Percentiles rank a stretch among this genome's conserved stretches.
Conservation (phyloP, 2,888 invertebrate genomes). For the Leptopilina drosophilae region DNA sequence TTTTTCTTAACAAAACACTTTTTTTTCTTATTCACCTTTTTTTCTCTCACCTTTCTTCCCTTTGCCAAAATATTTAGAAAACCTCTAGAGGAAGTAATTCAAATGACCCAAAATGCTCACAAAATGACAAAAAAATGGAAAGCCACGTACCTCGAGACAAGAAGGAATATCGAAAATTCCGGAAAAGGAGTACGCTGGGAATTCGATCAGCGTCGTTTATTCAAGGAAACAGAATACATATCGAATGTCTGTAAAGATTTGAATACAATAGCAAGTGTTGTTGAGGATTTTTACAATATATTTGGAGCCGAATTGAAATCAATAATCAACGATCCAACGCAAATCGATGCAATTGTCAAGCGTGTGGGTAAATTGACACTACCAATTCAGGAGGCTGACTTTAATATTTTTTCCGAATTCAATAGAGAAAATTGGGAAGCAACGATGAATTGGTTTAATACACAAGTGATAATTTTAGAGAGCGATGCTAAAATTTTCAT, state of each 20-base stretch:
- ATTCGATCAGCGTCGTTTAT: slow-evolving; percentile 89
- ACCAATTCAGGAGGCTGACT: slow-evolving; percentile 86
- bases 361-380: slow-evolving; percentile 87
- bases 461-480: slow-evolving; percentile 86
- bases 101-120: slow-evolving; percentile 80
- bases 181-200: slow-evolving; percentile 95
- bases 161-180: slow-evolving; percentile 90
- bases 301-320: slow-evolving; percentile 92
- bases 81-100: slow-evolving; percentile 79
- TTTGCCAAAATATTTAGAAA: slow-evolving; percentile 72
- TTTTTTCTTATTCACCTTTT: no score
- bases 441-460: slow-evolving; percentile 87
- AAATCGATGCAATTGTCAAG: slow-evolving; percentile 90
- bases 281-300: slow-evolving; percentile 92
- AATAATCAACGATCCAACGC: slow-evolving; percentile 90
- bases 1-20: no score
- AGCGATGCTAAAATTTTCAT: slow-evolving; percentile 90
- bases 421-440: slow-evolving; percentile 93
- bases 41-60: no score
- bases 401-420: slow-evolving; percentile 88
- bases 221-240: slow-evolving; percentile 91
- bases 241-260: slow-evolving; percentile 88
- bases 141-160: slow-evolving; percentile 84
- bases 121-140: slow-evolving; percentile 88
- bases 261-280: slow-evolving; percentile 86